Evolutionary conservation across 2,888 invertebrate genomes (phyloP), one percentile per base, ranked within the genome.

Genomic region (Yponomeuta cagnagella): DNA sequence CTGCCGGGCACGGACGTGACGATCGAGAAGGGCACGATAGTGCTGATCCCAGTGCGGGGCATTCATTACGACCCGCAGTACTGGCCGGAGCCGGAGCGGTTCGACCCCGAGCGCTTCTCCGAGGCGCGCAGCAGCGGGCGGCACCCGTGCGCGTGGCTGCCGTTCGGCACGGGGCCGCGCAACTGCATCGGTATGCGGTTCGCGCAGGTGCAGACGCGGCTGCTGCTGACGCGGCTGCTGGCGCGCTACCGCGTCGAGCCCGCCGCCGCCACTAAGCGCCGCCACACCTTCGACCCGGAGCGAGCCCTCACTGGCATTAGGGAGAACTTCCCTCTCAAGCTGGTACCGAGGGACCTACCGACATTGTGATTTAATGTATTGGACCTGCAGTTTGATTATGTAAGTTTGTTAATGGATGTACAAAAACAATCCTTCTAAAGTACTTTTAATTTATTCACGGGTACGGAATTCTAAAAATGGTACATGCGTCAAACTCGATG

Each of bases 91-190:
- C 76, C 77, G 1, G 63, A 73, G 4, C 74, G 73, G 68, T 77
- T 76, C 67, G 74, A 77, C 68, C 77, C 77, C 5, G 76, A 77
- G 1, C 73, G 75, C 30, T 77, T 76, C 48, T 64, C 73, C 2
- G 72, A 74, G n/a, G 76, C 76, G 52, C 74, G 74, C 10, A 69
- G 68, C 58, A 73, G 72, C 31, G 37, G 15, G 12, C 72, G 74
- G 6, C 73, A 74, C 68, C 73, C 74, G 0, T 74, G 74, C 52
- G 74, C 73, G 23, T 77, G 74, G 67, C 10, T 75, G 70, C 75
- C 76, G 0, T 76, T 76, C 64, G 74, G 77, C 9, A 31, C 71
- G 2, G 76, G 76, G 15, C 75, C 76, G 2, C 68, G 76, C 5
- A 74, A 74, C 70, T 76, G 77, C 52, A 73, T 74, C 15, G 74